Percentiles rank a stretch among this genome's conserved stretches.
phyloP scores from a whole-genome alignment of 2,797 vertebrate genomes.

The Tapirus indicus region DNA sequence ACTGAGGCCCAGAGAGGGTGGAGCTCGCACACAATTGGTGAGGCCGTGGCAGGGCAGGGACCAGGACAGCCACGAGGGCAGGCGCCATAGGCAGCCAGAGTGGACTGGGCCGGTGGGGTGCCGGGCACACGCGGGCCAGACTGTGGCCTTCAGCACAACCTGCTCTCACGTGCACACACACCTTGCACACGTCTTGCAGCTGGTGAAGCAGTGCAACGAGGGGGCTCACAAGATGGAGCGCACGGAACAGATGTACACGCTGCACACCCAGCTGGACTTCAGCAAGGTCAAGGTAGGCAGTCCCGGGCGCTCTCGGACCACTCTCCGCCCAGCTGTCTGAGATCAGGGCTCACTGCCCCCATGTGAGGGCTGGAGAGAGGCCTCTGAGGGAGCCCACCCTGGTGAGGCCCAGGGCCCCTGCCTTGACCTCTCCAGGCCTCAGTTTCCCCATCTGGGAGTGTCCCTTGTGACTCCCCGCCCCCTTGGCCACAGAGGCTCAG shows the following conservation, averaged over 20 bases:
- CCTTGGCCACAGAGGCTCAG: neutral
- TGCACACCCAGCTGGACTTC: constrained; percentile 98
- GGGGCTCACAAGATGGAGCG: constrained; percentile 96
- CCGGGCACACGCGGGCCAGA: accelerated
- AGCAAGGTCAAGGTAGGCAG: constrained; percentile 95
- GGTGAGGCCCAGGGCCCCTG: neutral
- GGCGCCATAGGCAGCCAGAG: accelerated
- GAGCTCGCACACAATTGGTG: accelerated
- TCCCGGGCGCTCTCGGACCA: accelerated
- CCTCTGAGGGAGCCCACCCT: accelerated
- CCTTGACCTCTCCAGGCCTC: neutral
- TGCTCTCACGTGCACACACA: accelerated
- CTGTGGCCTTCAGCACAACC: accelerated
- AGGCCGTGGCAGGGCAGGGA: accelerated
- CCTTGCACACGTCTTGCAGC: constrained; percentile 82
- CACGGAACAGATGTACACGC: constrained; percentile 97
- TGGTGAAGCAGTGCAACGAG: constrained; percentile 96
- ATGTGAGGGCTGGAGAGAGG: neutral
- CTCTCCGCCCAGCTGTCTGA: neutral
- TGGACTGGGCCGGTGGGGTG: accelerated
- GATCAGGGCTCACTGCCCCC: accelerated
- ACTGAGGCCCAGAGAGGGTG: neutral
- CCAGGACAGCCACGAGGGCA: accelerated
- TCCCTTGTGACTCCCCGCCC: neutral
- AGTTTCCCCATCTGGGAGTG: neutral